Evolutionary conservation across 2,888 invertebrate genomes (phyloP).

Genomic region (Apocheima hispidaria): DNA sequence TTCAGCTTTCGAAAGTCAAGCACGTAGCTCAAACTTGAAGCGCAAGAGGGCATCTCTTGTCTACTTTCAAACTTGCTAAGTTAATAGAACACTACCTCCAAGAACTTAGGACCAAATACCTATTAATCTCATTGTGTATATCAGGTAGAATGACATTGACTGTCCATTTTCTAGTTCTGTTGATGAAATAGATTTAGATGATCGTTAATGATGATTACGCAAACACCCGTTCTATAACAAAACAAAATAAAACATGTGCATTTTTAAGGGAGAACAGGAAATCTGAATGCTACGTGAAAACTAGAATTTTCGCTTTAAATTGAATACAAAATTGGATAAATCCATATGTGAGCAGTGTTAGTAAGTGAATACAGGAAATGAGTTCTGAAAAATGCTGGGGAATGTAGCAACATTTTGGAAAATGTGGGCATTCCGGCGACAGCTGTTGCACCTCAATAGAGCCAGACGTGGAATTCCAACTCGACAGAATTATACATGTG

Average conservation of each 20-base stretch:
- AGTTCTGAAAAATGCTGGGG: constrained; percentile 55
- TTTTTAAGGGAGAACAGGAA: neutral
- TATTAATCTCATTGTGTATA: neutral
- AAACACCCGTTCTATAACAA: neutral
- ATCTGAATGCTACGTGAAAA: neutral
- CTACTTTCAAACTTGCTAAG: constrained; percentile 13
- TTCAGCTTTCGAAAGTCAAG: constrained; percentile 11
- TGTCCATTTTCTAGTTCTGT: no score
- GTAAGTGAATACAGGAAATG: constrained; percentile 53
- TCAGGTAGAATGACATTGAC: no score
- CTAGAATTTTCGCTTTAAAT: constrained; percentile 25
- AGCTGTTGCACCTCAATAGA: constrained; percentile 59
- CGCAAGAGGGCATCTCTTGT: constrained; percentile 7
- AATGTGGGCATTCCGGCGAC: constrained; percentile 62
- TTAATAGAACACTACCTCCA: neutral
- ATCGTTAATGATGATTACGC: neutral
- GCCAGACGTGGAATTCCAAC: constrained; percentile 58
- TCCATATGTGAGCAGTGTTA: constrained; percentile 36
- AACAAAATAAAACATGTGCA: neutral
- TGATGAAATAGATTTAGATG: neutral
- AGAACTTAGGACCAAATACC: neutral
- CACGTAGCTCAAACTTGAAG: constrained; percentile 19
- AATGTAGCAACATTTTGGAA: constrained; percentile 58
- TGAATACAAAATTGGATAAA: constrained; percentile 38
- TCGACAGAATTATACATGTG: constrained; percentile 36